phyloP scores from a whole-genome alignment of 2,113 vertebrate species.

The Corythoichthys haematopterus region DNA sequence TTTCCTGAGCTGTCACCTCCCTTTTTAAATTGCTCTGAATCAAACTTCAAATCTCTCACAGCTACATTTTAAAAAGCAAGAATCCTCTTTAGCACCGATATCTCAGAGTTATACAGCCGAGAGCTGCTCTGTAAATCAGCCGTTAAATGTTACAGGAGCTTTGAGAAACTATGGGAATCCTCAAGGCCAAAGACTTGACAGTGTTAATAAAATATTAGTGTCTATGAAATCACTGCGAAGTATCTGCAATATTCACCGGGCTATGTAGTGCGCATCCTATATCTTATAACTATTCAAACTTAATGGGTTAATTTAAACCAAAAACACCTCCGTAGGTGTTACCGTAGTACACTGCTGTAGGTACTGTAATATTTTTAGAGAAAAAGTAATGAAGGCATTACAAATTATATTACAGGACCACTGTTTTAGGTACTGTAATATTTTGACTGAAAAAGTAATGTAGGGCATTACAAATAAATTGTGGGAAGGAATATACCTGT shows the following conservation, averaged over 20 bases:
- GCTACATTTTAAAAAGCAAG: background rate
- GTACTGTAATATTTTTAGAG: no score
- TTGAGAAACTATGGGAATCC: background rate
- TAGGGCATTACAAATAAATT: no score
- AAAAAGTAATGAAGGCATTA: no score
- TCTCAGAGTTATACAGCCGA: background rate
- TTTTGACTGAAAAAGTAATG: no score
- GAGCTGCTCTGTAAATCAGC: slow-evolving; percentile 4
- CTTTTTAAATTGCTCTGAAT: background rate
- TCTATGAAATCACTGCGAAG: background rate
- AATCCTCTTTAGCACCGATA: slow-evolving; percentile 1
- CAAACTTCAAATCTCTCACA: slow-evolving; percentile 5
- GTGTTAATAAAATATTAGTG: slow-evolving; percentile 3
- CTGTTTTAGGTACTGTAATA: no score
- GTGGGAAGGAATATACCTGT: no score
- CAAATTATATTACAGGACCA: no score
- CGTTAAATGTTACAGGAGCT: slow-evolving; percentile 3
- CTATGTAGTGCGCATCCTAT: background rate
- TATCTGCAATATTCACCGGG: background rate
- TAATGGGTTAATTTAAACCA: background rate
- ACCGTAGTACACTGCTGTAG: no score
- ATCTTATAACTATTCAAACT: background rate
- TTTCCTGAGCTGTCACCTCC: slow-evolving; percentile 6
- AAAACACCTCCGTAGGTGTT: background rate
- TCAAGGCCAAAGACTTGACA: background rate